A percentile compares a stretch with the other conserved stretches of the same genome.
These are phyloP conservation scores for Belgica antarctica DNA, from an alignment of 2,888 invertebrate genomes.

Conservation along the genomic window DNA sequence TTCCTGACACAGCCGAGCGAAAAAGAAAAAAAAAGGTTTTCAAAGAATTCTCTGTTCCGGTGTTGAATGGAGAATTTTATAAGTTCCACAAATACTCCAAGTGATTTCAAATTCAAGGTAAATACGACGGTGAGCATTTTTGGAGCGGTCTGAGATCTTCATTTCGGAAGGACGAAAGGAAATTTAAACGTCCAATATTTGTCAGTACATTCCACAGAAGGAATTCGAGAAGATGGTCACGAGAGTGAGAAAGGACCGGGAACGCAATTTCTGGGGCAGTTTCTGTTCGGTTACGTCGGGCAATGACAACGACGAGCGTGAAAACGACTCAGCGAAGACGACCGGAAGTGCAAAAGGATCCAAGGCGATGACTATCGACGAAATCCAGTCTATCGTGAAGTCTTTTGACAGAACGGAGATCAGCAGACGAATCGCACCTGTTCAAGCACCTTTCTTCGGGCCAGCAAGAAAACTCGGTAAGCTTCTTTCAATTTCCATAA, in stretches of 20 bases:
- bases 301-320: background rate
- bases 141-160: no score
- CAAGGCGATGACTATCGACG: background rate
- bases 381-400: background rate
- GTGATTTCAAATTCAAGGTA: constrained; percentile 34
- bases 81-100: background rate
- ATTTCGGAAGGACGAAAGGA: no score
- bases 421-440: background rate
- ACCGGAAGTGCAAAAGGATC: background rate
- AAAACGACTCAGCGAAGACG: background rate
- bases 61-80: constrained; percentile 12
- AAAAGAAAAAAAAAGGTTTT: constrained; percentile 8
- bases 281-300: constrained; percentile 20
- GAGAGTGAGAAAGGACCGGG: background rate
- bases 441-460: constrained; percentile 14
- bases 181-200: no score
- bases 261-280: background rate
- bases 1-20: background rate
- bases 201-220: constrained; percentile 32
- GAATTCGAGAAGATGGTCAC: constrained; percentile 12
- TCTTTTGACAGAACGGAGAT: background rate
- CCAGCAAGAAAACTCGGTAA: constrained; percentile 10
- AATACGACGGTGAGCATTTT: no score
- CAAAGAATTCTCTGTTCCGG: background rate
- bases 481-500: background rate